Conservation (phyloP, 2,888 invertebrate species). For the Drosophila pseudotakahashii region DNA sequence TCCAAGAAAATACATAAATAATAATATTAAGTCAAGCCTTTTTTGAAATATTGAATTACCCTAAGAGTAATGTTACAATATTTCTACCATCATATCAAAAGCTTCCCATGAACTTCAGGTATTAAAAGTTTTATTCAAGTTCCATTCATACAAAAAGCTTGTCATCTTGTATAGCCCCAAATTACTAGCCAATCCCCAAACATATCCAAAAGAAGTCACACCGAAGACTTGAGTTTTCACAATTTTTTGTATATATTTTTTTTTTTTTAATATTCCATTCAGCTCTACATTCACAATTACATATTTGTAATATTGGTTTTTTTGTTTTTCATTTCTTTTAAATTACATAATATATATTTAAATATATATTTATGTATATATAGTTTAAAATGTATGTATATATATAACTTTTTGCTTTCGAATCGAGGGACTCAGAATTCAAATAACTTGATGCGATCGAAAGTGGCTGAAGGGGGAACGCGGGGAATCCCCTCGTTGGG, state of each 20-base stretch:
- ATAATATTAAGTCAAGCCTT: too few relatives aligned
- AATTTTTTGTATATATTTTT: slow-evolving; percentile 74
- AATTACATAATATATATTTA: slow-evolving; percentile 63
- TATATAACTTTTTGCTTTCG: slow-evolving; percentile 54
- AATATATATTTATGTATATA: slow-evolving; percentile 66
- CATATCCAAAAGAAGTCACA: background rate
- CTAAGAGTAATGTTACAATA: too few relatives aligned
- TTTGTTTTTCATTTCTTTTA: slow-evolving; percentile 47
- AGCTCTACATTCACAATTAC: slow-evolving; percentile 81
- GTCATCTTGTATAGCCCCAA: too few relatives aligned
- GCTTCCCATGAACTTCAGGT: background rate
- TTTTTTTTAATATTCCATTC: slow-evolving; percentile 63
- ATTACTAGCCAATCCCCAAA: slow-evolving; percentile 8
- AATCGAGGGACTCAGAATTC: slow-evolving; percentile 42
- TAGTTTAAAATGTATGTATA: slow-evolving; percentile 69
- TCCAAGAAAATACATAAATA: background rate
- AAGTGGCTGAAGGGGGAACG: slow-evolving; percentile 35
- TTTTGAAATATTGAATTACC: too few relatives aligned
- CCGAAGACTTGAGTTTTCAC: slow-evolving; percentile 49
- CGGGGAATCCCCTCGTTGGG: slow-evolving; percentile 11
- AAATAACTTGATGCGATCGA: slow-evolving; percentile 45
- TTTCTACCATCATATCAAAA: background rate
- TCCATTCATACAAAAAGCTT: slow-evolving; percentile 2
- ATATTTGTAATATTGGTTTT: slow-evolving; percentile 73
- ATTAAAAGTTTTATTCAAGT: background rate